Evolutionary conservation across 2,113 vertebrate genomes (phyloP).

Genomic region (Hoplias malabaricus): DNA sequence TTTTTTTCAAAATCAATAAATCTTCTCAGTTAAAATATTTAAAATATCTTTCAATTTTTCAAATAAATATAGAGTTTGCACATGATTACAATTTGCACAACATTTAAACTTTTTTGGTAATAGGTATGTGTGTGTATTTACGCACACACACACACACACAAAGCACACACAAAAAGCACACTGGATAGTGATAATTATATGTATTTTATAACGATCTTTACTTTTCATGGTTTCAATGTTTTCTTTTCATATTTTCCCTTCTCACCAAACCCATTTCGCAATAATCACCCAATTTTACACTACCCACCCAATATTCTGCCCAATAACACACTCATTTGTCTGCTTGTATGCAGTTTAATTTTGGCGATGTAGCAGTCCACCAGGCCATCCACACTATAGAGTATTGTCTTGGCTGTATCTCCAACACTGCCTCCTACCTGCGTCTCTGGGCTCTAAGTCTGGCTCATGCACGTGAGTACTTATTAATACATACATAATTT

Average conservation of each 20-base stretch:
- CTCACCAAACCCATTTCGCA: neutral
- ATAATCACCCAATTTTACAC: neutral
- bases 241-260: neutral
- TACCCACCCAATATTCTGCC: neutral
- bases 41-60: no score
- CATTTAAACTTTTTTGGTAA: no score
- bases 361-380: constrained; percentile 89
- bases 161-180: no score
- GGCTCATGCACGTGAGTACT: constrained; percentile 91
- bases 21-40: no score
- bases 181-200: no score
- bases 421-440: constrained; percentile 96
- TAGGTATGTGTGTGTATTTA: no score
- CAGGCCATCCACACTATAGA: constrained; percentile 99
- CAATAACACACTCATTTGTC: neutral
- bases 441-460: constrained; percentile 96
- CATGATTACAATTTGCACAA: no score
- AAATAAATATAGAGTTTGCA: no score
- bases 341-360: constrained; percentile 83
- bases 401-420: constrained; percentile 96
- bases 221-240: no score
- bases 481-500: neutral
- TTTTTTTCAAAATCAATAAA: no score
- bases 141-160: no score
- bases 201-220: no score